phyloP scores from a whole-genome alignment of 2,797 vertebrate species.

The Helostoma temminkii region DNA sequence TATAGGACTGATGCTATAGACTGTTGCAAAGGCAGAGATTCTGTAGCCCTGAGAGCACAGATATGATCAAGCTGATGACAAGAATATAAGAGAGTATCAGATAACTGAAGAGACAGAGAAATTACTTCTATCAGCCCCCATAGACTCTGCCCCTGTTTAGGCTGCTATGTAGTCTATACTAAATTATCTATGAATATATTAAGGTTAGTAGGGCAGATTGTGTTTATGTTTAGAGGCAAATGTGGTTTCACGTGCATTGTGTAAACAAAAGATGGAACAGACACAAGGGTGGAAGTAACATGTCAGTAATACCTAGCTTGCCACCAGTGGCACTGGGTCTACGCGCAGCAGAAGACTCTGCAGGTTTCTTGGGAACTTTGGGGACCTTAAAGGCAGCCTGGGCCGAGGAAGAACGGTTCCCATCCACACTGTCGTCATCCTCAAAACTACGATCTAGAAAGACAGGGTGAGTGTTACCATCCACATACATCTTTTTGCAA shows the following conservation, averaged over 20 bases:
- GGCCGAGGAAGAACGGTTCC: slow-evolving; percentile 91
- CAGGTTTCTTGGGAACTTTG: slow-evolving; percentile 92
- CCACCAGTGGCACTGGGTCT: slow-evolving; percentile 90
- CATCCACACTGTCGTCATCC: slow-evolving; percentile 97
- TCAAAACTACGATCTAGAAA: slow-evolving; percentile 95
- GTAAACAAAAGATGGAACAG: not conserved
- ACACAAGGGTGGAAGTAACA: not conserved
- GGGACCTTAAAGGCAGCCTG: slow-evolving; percentile 95
- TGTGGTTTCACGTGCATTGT: not conserved
- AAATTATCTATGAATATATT: not conserved
- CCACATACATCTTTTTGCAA: not conserved
- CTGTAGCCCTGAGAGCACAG: slow-evolving; percentile 28
- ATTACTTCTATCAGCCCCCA: slow-evolving; percentile 2
- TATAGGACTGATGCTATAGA: slow-evolving; percentile 14
- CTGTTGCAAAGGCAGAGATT: slow-evolving; percentile 10
- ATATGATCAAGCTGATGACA: slow-evolving; percentile 12
- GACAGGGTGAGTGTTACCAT: slow-evolving; percentile 20
- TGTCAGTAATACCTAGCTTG: slow-evolving; percentile 88
- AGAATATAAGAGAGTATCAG: slow-evolving; percentile 20
- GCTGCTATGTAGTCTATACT: not conserved
- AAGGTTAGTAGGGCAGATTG: not conserved
- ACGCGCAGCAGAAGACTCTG: slow-evolving; percentile 89
- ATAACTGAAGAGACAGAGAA: slow-evolving; percentile 26
- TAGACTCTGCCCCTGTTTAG: slow-evolving; percentile 2
- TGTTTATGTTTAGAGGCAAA: not conserved